phyloP scores from a whole-genome alignment of 2,888 invertebrate genomes.

The Plebejus anna region DNA sequence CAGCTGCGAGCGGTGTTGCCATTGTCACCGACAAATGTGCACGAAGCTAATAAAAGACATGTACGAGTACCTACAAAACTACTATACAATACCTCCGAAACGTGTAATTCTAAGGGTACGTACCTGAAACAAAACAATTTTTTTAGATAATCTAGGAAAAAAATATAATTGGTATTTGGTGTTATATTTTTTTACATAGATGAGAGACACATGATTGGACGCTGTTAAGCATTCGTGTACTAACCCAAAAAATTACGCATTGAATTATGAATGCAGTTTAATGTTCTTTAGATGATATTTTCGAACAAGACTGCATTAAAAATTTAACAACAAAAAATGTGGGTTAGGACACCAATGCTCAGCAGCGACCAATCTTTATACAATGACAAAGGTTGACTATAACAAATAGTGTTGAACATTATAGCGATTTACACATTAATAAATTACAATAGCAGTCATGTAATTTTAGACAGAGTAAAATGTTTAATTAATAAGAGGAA shows the following conservation, averaged over 20 bases:
- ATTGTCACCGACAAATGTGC: neutral
- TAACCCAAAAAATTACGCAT: too few species aligned
- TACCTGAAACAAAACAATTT: constrained; percentile 5
- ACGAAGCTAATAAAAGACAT: neutral
- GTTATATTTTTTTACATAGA: too few species aligned
- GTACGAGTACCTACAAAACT: neutral
- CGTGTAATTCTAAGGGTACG: neutral
- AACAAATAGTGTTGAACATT: neutral
- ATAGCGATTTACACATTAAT: neutral
- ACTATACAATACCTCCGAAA: neutral
- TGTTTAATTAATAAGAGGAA: neutral
- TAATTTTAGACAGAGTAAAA: neutral
- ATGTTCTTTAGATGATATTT: too few species aligned
- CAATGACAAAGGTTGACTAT: neutral
- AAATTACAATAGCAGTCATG: neutral
- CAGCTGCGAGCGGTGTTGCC: constrained; percentile 17
- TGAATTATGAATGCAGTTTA: too few species aligned
- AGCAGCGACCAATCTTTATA: too few species aligned
- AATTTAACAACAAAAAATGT: too few species aligned
- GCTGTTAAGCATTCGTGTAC: too few species aligned
- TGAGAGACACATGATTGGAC: too few species aligned
- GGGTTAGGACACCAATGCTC: too few species aligned
- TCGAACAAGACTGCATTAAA: too few species aligned
- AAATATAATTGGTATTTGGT: neutral
- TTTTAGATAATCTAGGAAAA: neutral